A percentile compares a stretch with the other conserved stretches of the same genome.
These are phyloP conservation scores for Cordilura impudica DNA, from an alignment of 2,888 invertebrate genomes.

Conservation along the genomic window DNA sequence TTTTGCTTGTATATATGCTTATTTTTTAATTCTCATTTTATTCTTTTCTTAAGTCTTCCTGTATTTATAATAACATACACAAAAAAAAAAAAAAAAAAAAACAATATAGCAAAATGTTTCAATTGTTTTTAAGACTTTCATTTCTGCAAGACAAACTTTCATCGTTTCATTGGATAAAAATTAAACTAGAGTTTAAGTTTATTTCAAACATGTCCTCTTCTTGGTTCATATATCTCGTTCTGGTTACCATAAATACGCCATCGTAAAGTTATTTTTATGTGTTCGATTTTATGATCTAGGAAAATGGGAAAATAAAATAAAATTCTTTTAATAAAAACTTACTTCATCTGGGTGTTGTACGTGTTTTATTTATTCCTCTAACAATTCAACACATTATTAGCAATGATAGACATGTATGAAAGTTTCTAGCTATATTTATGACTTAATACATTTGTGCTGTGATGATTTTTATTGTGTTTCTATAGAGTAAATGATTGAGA, in stretches of 20 bases:
- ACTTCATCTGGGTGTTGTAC: background rate
- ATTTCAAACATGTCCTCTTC: too few relatives aligned
- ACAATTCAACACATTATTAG: conserved; percentile 35
- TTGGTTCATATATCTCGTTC: background rate
- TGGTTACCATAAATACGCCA: background rate
- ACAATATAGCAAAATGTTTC: too few relatives aligned
- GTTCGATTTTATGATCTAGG: conserved; percentile 22
- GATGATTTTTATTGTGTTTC: background rate
- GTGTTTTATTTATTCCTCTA: background rate
- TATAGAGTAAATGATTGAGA: background rate
- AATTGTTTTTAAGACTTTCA: too few relatives aligned
- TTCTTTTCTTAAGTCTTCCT: too few relatives aligned
- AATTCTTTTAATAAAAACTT: conserved; percentile 13
- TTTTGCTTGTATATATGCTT: too few relatives aligned
- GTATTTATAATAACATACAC: too few relatives aligned
- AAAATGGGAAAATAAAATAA: background rate
- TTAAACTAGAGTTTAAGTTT: too few relatives aligned
- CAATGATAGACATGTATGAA: conserved; percentile 30
- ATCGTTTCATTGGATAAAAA: too few relatives aligned
- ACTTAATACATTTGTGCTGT: conserved; percentile 15
- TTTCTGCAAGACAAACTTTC: too few relatives aligned
- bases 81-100: too few relatives aligned
- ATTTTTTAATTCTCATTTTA: too few relatives aligned
- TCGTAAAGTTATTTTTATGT: conserved; percentile 8
- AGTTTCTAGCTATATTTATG: conserved; percentile 39